Evolutionary conservation across 2,113 vertebrate genomes (phyloP).

Genomic region (Dipodomys stephensi): DNA sequence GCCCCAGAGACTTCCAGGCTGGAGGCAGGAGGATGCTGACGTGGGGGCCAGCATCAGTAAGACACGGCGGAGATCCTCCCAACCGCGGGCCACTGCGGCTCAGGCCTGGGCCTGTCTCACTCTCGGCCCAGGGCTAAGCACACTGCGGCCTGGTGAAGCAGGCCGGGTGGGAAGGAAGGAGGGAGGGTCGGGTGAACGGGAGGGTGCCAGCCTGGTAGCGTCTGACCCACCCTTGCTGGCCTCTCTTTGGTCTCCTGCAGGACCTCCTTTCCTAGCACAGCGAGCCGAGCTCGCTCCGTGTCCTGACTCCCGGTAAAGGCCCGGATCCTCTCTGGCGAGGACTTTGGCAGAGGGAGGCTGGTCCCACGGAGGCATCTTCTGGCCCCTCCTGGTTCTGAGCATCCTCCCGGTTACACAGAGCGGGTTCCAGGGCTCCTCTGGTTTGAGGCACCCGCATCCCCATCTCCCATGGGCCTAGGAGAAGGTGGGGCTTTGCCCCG

Average conservation of each 20-base stretch:
- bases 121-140: background rate
- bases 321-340: background rate
- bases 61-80: too few species aligned
- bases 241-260: background rate
- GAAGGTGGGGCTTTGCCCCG: background rate
- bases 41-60: accelerated
- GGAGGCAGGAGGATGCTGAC: background rate
- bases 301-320: background rate
- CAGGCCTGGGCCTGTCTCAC: background rate
- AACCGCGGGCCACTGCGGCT: accelerated
- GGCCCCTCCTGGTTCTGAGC: too few species aligned
- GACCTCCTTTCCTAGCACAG: background rate
- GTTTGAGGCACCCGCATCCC: accelerated
- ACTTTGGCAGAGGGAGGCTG: background rate
- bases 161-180: background rate
- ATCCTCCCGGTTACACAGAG: accelerated
- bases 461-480: background rate
- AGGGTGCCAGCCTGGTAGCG: too few species aligned
- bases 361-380: background rate
- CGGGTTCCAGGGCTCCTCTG: accelerated
- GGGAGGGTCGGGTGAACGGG: background rate
- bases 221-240: accelerated
- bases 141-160: background rate
- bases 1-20: accelerated
- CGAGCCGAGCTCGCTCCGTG: background rate